Percentiles rank a stretch among this genome's conserved stretches.
Evolutionary conservation across 1,140 invertebrate genomes (phyloP).

Genomic region (Thaumatotibia leucotreta): DNA sequence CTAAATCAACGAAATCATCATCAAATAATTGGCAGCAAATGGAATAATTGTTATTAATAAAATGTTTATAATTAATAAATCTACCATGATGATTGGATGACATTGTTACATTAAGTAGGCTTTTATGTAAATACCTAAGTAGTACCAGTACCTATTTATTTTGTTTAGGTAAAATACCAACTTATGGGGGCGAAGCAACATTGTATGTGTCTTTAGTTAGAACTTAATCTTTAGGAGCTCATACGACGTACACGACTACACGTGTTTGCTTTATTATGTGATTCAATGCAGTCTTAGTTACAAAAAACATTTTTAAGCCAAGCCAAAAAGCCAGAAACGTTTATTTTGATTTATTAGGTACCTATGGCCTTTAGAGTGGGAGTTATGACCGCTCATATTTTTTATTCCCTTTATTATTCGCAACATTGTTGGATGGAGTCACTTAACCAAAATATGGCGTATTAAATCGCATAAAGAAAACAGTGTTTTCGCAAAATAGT

Average conservation of each 20-base stretch:
- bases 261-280: background rate
- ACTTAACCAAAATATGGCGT: conserved; percentile 70
- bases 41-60: no score
- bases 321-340: conserved; percentile 51
- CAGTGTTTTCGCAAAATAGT: conserved; percentile 73
- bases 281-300: conserved; percentile 35
- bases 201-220: background rate
- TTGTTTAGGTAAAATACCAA: no score
- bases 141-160: no score
- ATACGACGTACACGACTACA: background rate
- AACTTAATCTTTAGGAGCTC: no score
- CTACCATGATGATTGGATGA: no score
- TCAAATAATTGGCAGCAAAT: no score
- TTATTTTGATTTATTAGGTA: conserved; percentile 56
- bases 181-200: background rate
- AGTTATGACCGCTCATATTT: conserved; percentile 61
- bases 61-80: no score
- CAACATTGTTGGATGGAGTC: conserved; percentile 67
- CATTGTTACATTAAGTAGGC: no score
- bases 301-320: conserved; percentile 40
- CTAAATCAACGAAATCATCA: no score
- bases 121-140: no score
- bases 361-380: conserved; percentile 45
- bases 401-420: conserved; percentile 62
- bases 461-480: conserved; percentile 73